These are phyloP conservation scores for Drosophila micromelanica DNA, from an alignment of 1,140 invertebrate species.

Conservation along the genomic window DNA sequence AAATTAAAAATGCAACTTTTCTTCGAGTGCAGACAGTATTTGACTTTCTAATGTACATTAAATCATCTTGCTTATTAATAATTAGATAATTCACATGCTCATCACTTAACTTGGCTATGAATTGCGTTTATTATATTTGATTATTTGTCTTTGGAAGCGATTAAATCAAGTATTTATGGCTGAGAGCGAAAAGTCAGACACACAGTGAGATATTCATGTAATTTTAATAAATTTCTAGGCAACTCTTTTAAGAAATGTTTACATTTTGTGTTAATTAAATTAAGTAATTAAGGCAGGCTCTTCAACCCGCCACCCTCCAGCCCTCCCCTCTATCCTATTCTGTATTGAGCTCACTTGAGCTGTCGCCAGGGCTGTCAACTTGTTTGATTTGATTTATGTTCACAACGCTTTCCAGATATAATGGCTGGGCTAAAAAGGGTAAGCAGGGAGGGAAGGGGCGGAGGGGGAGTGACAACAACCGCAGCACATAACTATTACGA, in stretches of 20 bases:
- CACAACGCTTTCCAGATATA: slow-evolving; percentile 3
- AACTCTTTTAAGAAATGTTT: slow-evolving; percentile 38
- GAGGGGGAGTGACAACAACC: background rate
- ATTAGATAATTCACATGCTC: slow-evolving; percentile 6
- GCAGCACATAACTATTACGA: slow-evolving; percentile 33
- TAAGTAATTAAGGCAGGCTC: slow-evolving; percentile 45
- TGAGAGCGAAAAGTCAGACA: background rate
- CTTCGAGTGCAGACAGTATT: too few species aligned
- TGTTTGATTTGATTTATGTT: slow-evolving; percentile 56
- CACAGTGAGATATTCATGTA: slow-evolving; percentile 19
- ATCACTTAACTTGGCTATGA: background rate
- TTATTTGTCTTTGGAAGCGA: slow-evolving; percentile 6
- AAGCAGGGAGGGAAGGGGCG: too few species aligned
- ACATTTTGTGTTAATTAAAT: slow-evolving; percentile 67
- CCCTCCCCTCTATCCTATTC: background rate
- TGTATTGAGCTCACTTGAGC: background rate
- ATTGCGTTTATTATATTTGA: slow-evolving; percentile 11
- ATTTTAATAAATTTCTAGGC: slow-evolving; percentile 13
- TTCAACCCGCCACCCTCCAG: background rate
- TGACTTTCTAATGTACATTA: background rate
- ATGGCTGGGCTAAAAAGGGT: background rate
- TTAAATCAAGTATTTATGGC: slow-evolving; percentile 37
- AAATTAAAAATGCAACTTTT: too few species aligned
- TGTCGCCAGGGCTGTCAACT: slow-evolving; percentile 24
- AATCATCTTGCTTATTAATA: background rate